These are phyloP conservation scores for Barnardius zonarius DNA, from an alignment of 2,113 vertebrate species.

Conservation along the genomic window DNA sequence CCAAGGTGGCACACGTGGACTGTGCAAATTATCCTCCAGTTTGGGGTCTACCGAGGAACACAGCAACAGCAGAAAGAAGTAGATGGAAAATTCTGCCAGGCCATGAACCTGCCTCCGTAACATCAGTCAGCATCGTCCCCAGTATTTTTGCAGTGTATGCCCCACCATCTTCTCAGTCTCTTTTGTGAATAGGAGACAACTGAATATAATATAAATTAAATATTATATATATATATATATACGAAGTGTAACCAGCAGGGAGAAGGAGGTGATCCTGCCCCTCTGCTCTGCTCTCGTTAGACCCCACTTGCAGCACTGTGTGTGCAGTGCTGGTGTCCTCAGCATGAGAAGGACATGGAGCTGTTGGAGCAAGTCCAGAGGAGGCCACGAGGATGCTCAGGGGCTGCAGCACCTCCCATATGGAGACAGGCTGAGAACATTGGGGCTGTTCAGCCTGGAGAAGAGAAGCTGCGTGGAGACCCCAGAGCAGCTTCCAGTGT, in stretches of 20 bases:
- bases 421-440: neutral
- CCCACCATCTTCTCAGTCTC: neutral
- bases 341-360: neutral
- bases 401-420: neutral
- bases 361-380: neutral
- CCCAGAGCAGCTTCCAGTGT: no score
- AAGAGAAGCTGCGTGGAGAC: no score
- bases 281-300: neutral
- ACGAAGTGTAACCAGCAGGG: neutral
- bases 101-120: neutral
- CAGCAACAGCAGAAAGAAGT: neutral
- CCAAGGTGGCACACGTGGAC: neutral
- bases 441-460: neutral
- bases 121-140: neutral
- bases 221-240: neutral
- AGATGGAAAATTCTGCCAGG: neutral
- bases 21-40: neutral
- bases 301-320: neutral
- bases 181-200: neutral
- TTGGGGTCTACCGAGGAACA: neutral
- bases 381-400: neutral
- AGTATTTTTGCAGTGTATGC: neutral
- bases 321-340: neutral
- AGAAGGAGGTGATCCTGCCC: neutral
- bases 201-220: neutral